Conservation (phyloP, 2,113 vertebrate genomes). For the Pimephales promelas region DNA sequence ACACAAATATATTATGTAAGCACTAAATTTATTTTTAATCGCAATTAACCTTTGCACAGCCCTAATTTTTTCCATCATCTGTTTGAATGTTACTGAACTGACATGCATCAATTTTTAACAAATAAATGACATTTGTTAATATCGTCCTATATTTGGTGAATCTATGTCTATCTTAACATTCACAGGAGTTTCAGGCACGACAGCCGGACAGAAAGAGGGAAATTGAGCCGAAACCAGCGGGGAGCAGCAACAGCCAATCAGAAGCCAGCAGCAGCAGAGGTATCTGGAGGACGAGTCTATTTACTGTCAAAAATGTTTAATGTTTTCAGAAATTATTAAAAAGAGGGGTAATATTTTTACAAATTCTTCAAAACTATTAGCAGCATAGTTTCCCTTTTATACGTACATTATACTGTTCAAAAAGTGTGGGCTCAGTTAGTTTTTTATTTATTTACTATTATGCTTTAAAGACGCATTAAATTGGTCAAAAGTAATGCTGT, state of each 20-base stretch:
- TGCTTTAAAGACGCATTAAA: no score
- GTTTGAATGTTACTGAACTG: neutral
- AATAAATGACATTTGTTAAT: neutral
- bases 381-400: no score
- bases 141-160: neutral
- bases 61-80: neutral
- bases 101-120: neutral
- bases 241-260: constrained; percentile 64
- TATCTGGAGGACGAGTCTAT: neutral
- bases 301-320: neutral
- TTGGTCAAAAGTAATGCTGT: no score
- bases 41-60: no score
- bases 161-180: neutral
- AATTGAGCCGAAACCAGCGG: constrained; percentile 72
- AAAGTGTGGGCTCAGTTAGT: no score
- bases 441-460: no score
- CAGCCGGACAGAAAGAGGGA: constrained; percentile 83
- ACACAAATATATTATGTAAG: no score
- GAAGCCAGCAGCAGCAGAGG: constrained; percentile 68
- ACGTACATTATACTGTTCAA: neutral
- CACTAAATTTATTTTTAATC: no score
- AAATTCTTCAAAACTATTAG: neutral
- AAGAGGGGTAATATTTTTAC: neutral
- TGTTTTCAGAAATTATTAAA: neutral
- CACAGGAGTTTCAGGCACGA: constrained; percentile 74